Evolutionary conservation across 2,888 invertebrate genomes (phyloP).

Genomic region (Pristionchus fissidentatus): DNA sequence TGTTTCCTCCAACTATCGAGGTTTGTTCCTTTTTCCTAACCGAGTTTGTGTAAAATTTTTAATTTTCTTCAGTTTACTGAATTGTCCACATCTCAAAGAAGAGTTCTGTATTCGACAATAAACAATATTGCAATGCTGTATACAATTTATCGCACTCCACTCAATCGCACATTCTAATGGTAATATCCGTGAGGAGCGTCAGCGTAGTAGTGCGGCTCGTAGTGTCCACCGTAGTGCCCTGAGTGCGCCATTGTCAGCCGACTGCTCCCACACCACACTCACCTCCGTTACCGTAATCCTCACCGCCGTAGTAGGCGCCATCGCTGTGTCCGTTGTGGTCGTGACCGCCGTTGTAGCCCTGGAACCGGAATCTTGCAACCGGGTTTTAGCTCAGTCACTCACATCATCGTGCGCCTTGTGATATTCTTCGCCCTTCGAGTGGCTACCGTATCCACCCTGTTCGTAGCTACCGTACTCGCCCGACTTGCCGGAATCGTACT

Average conservation of each 20-base stretch:
- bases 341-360: conserved; percentile 20
- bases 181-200: conserved; percentile 8
- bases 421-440: conserved; percentile 44
- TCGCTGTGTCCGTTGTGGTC: conserved; percentile 11
- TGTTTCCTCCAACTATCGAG: neutral
- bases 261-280: neutral
- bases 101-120: neutral
- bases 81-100: neutral
- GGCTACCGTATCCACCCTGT: conserved; percentile 46
- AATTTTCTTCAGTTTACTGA: neutral
- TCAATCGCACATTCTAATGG: conserved; percentile 7
- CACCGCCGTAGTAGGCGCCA: conserved; percentile 13
- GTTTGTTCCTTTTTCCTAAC: neutral
- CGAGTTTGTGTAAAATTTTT: neutral
- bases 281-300: neutral
- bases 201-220: neutral
- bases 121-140: too few species aligned
- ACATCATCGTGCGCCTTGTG: conserved; percentile 22
- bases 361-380: neutral
- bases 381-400: neutral
- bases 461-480: conserved; percentile 48
- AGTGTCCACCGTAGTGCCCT: conserved; percentile 18
- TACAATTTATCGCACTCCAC: too few species aligned
- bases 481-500: conserved; percentile 17
- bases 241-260: neutral